Evolutionary conservation across 2,888 invertebrate genomes (phyloP), one percentile per base, ranked within the genome.

Genomic region (Catocala sponsa): DNA sequence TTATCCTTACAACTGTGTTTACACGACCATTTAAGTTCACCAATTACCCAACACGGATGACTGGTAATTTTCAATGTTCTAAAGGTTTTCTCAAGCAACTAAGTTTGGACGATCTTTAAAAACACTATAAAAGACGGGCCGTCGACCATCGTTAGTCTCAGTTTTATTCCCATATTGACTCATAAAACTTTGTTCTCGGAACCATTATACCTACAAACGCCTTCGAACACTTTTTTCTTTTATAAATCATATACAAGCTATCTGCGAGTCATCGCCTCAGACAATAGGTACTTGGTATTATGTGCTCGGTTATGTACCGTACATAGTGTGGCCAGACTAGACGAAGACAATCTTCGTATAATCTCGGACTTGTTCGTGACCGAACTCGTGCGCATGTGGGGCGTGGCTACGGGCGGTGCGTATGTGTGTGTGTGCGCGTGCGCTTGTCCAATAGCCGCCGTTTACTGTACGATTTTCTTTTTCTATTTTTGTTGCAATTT

Each of bases 291-390:
- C 79, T 82, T 76, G 58, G 65, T 70, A 68, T 75, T 72, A 78
- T 75, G 70, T 73, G 72, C 68, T 70, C 68, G 56, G 62, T 64
- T 74, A 70, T 68, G 53, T 67, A 67, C 33, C 9, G 63, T 65
- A 76, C 50, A 76, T 70, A 75, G 68, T 59, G 68, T 68, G 73
- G 65, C 81, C 80, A 85, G 86, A 82, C 87, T 84, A 82, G 85
- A 85, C 84, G 86, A 76, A 89, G 87, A 89, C 92, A 92, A 92
- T 92, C 91, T 90, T 80, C 79, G 84, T 82, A 83, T 88, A 88
- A 92, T 91, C 91, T 89, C 84, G 81, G 83, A 78, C 82, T 74
- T 70, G 87, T 78, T 91, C 91, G 92, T 92, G 92, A 92, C 89
- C 85, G 74, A 87, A 82, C 86, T 82, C 84, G 53, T 83, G 88